Conservation (phyloP, 2,888 invertebrate genomes). For the Andricus curvator region DNA sequence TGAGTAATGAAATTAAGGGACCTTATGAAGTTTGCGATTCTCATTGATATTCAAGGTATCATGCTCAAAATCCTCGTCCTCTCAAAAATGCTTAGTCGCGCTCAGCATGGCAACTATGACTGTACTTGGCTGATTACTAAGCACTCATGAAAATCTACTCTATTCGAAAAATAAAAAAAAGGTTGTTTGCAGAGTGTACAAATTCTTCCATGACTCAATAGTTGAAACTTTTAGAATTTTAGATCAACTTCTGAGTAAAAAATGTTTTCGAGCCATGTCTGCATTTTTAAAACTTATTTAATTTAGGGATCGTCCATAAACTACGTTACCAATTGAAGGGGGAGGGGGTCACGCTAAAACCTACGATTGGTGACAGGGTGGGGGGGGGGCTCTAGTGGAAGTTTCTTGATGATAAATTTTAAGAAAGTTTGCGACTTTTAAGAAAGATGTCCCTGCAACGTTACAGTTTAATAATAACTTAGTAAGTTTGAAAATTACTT, state of each 20-base stretch:
- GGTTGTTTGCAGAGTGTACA: not conserved
- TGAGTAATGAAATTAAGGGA: not conserved
- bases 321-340: no score
- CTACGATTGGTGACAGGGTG: no score
- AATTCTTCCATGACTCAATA: not conserved
- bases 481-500: no score
- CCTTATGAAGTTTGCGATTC: not conserved
- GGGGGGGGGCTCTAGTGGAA: no score
- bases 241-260: not conserved
- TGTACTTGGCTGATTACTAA: not conserved
- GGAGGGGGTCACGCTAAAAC: no score
- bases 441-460: no score
- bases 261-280: not conserved
- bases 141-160: not conserved
- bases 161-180: not conserved
- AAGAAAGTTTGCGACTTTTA: no score
- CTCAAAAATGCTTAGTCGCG: constrained; percentile 6
- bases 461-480: no score
- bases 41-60: constrained; percentile 6
- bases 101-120: not conserved
- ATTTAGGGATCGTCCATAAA: no score
- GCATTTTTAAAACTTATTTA: not conserved
- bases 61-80: not conserved
- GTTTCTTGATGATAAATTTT: no score
- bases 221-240: not conserved